Percentiles rank a stretch among this genome's conserved stretches.
Conservation (phyloP, 2,113 vertebrate species). For the Amphiprion percula region DNA sequence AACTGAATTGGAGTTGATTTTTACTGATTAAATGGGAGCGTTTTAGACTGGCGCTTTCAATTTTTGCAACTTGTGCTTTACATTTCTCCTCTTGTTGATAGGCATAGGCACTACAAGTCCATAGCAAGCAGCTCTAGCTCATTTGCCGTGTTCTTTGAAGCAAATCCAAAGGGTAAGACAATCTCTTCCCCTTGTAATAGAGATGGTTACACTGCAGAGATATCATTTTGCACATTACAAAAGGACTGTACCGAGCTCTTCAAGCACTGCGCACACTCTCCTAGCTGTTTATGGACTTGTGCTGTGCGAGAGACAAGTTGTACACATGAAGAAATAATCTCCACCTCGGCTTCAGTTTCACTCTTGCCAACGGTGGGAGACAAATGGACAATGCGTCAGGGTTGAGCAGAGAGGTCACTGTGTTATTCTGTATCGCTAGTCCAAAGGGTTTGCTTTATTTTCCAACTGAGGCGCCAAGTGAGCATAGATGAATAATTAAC, state of each 20-base stretch:
- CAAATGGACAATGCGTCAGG: slow-evolving; percentile 64
- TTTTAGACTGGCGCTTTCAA: background rate
- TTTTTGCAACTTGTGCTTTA: slow-evolving; percentile 4
- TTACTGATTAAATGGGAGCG: background rate
- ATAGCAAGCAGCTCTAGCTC: slow-evolving; percentile 55
- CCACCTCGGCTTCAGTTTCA: slow-evolving; percentile 68
- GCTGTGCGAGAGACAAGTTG: slow-evolving; percentile 60
- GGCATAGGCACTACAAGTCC: slow-evolving; percentile 23
- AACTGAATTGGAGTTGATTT: no score
- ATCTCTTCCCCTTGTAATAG: slow-evolving; percentile 82
- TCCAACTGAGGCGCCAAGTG: slow-evolving; percentile 65
- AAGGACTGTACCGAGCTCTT: slow-evolving; percentile 72
- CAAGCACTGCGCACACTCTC: slow-evolving; percentile 61
- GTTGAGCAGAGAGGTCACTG: slow-evolving; percentile 72
- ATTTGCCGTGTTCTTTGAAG: slow-evolving; percentile 80
- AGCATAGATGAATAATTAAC: slow-evolving; percentile 81
- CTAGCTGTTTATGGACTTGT: slow-evolving; percentile 48
- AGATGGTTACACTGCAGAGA: slow-evolving; percentile 79
- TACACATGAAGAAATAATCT: slow-evolving; percentile 77
- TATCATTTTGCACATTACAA: slow-evolving; percentile 87
- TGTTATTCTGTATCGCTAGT: slow-evolving; percentile 66
- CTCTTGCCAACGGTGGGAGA: slow-evolving; percentile 63
- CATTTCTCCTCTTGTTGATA: slow-evolving; percentile 19
- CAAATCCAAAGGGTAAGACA: slow-evolving; percentile 81
- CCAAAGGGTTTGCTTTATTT: slow-evolving; percentile 79